Evolutionary conservation across 2,113 vertebrate genomes (phyloP), one percentile per base, ranked within the genome.

Genomic region (Atlantisia rogersi): DNA sequence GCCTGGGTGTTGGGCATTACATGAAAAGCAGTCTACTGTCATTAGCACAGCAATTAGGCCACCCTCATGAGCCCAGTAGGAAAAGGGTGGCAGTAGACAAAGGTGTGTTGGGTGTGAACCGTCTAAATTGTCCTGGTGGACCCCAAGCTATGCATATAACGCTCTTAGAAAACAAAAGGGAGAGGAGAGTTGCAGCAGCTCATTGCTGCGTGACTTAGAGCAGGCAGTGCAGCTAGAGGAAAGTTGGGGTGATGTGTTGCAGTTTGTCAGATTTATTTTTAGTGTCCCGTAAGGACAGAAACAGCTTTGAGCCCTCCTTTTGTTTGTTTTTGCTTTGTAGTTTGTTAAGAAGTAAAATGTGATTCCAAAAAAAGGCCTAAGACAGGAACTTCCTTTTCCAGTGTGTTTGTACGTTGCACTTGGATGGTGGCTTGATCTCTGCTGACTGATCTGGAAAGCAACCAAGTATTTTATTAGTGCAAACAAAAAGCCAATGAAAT

Each of bases 401-500:
- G 59, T 39, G 42, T 84, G 42, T 92, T 94, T 90, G 40, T 88
- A 40, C 1, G 0, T 62, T 86, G 71, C 64, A 37, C 64, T 94
- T 88, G 88, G 60, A 83, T 93, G 63, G 87, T 87, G 68, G 60
- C n/a, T 88, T 86, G 79, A 55, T 90, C 25, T 75, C 80, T 93
- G 52, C 68, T 50, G 94, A 83, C 50, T 65, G 75, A 88, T 74
- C 90, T 93, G 82, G 91, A 93, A 83, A 88, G 60, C 22, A 88
- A 70, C 64, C 76, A 86, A 75, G 29, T 77, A 78, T 86, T 88
- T 90, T 83, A 88, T 90, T 88, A 83, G 60, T 39, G 71, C 86
- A 88, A 94, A 92, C 76, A 91, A 83, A 83, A 80, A 70, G 44
- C 59, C 82, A 83, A 21, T 88, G 68, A 88, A 70, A 88, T 86